Conservation (phyloP, 2,113 vertebrate species). For the Muntiacus muntjak region DNA sequence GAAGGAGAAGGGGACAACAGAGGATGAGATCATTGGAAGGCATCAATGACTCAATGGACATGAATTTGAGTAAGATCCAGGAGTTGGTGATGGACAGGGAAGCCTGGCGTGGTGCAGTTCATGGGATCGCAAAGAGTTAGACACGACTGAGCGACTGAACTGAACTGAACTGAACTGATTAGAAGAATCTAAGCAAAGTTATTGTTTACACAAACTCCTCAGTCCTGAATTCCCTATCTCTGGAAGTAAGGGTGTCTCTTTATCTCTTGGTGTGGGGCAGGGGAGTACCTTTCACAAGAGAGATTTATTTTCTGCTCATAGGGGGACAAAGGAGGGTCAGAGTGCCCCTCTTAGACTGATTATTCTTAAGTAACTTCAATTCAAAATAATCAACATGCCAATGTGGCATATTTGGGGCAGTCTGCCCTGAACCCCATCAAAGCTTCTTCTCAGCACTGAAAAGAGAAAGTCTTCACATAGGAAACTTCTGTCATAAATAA, state of each 20-base stretch:
- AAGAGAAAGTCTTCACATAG: neutral
- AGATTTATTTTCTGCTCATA: neutral
- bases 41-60: fast-evolving
- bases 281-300: too few species aligned
- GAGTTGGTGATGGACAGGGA: neutral
- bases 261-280: neutral
- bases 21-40: neutral
- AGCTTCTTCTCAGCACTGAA: neutral
- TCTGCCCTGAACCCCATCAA: neutral
- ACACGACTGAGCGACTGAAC: neutral
- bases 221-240: neutral
- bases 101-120: neutral
- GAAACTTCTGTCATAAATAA: neutral
- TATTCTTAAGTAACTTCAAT: neutral
- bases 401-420: neutral
- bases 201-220: neutral
- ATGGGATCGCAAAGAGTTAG: neutral
- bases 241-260: neutral
- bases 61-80: neutral
- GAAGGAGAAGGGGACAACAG: neutral
- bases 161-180: neutral
- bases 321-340: neutral
- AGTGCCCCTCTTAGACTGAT: neutral
- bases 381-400: neutral
- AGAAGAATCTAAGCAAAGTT: neutral